Evolutionary conservation across 2,888 invertebrate species (phyloP), one percentile per base, ranked within the genome.

Genomic region (Luperina nickerlii): DNA sequence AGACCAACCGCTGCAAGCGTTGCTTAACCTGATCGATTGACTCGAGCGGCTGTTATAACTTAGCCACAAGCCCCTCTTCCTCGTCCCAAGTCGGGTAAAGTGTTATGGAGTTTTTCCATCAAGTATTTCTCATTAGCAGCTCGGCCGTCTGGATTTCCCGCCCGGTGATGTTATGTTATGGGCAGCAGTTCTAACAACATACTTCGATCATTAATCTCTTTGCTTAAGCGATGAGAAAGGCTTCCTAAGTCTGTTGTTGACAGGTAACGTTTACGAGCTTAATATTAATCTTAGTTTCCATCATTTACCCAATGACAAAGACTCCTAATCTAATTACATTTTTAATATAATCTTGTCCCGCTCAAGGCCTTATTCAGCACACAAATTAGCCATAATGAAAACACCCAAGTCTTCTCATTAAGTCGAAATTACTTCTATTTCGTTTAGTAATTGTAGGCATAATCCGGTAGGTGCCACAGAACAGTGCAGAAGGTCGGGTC

Each of bases 351-450:
- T 60, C 67, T 76, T 54, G 65, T 70, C 51, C 13, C 45, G 38
- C 45, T 57, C 51, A 66, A 82, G 57, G 71, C 62, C 32, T 54
- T 74, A 20, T 73, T 63, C 57, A 27, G 63, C 9, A 79, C 60
- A 66, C 54, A 54, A 76, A 74, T 57, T 74, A 70, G 66, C 32
- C 62, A 74, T 42, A 67, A 86, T 74, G 57, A 86, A 83, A 74
- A 79, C 71, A 71, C n/a, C 74, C 32, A 74, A 78, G 81, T 70
- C 70, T 80, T 88, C 76, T 74, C 71, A 66, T 76, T 79, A 42
- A 45, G 62, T 51, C 73, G 15, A 80, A 65, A 74, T 86, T 83
- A 79, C 73, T 73, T 65, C 42, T 80, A 86, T 86, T 80, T 86
- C 63, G 27, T 86, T 76, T 70, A 71, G 80, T 79, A 84, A 88